phyloP scores from a whole-genome alignment of 2,113 vertebrate species.

The Vidua chalybeata region DNA sequence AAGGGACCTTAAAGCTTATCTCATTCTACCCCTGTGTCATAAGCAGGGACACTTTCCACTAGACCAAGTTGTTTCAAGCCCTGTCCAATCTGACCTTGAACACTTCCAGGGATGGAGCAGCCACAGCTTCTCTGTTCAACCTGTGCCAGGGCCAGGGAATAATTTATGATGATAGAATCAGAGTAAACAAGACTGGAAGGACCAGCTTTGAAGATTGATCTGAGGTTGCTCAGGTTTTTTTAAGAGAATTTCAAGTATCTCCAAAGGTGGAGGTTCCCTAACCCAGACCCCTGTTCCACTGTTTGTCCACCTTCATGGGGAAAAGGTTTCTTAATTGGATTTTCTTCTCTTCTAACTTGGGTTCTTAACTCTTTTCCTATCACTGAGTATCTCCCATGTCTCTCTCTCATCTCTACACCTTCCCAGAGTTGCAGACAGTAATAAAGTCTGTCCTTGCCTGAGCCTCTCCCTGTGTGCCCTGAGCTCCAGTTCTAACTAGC shows the following conservation, averaged over 20 bases:
- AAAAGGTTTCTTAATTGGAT: not conserved
- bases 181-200: not conserved
- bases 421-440: not conserved
- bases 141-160: not conserved
- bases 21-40: not conserved
- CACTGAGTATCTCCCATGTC: not conserved
- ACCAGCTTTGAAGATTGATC: not conserved
- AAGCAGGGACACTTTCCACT: not conserved
- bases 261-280: not conserved
- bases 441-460: not conserved
- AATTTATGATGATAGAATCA: not conserved
- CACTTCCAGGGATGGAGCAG: not conserved
- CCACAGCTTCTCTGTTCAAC: not conserved
- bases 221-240: not conserved
- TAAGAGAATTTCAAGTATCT: not conserved
- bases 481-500: not conserved
- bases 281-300: not conserved
- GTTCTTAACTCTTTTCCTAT: not conserved
- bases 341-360: not conserved
- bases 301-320: not conserved
- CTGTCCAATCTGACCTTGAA: not conserved
- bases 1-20: not conserved
- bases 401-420: not conserved
- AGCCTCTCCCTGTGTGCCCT: not conserved
- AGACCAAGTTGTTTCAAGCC: not conserved